These are phyloP conservation scores for Sarotherodon lohbergeri DNA, from an alignment of 2,113 vertebrate genomes.

Conservation along the genomic window DNA sequence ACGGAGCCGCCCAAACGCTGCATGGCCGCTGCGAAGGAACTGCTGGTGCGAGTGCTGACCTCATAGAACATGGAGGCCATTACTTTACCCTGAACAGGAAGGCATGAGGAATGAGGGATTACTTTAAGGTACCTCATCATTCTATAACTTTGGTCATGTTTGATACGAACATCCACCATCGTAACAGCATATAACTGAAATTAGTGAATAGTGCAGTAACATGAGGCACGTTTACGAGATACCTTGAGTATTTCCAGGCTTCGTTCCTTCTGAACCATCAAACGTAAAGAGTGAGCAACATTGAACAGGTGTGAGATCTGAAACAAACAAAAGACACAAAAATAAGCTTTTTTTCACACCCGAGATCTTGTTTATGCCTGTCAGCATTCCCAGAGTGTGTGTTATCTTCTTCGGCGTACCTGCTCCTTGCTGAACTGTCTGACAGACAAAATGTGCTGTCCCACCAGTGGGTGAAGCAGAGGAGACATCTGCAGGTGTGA, in stretches of 20 bases:
- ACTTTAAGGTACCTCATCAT: neutral
- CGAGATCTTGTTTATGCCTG: fast-evolving
- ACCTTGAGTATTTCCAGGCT: conserved; percentile 95
- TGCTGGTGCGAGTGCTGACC: conserved; percentile 93
- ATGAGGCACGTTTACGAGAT: neutral
- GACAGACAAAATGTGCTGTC: conserved; percentile 89
- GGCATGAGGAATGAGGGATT: neutral
- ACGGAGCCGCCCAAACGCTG: conserved; percentile 88
- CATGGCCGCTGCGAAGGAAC: conserved; percentile 92
- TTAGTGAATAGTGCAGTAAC: neutral
- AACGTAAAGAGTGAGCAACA: conserved; percentile 83
- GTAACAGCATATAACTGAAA: neutral
- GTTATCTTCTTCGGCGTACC: conserved; percentile 61
- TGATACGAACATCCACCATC: neutral
- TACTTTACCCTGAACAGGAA: conserved; percentile 81
- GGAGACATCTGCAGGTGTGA: conserved; percentile 83
- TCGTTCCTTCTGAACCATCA: conserved; percentile 94
- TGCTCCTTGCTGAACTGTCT: conserved; percentile 95
- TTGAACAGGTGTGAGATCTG: conserved; percentile 96
- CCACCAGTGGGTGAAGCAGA: conserved; percentile 82
- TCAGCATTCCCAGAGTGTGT: neutral
- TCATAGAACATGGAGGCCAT: conserved; percentile 99
- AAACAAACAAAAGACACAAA: neutral
- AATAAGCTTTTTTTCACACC: neutral
- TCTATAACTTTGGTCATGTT: neutral